phyloP scores from a whole-genome alignment of 2,888 invertebrate genomes.

The Barypeithes pellucidus region DNA sequence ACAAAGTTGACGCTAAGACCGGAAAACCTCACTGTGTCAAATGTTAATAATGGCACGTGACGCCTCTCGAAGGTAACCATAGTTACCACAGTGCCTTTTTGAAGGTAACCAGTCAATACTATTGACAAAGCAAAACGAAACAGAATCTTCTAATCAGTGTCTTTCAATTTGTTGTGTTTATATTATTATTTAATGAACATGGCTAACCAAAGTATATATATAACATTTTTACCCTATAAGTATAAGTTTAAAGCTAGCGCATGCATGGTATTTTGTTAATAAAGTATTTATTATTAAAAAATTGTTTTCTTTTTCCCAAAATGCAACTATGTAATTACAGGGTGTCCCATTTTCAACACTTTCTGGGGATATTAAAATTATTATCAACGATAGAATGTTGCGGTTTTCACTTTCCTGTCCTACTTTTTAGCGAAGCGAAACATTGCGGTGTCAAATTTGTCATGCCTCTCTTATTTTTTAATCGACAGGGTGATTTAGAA shows the following conservation, averaged over 20 bases:
- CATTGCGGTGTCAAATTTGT: too few species aligned
- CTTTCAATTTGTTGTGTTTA: slow-evolving; percentile 18
- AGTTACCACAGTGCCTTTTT: not conserved
- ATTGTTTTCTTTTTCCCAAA: not conserved
- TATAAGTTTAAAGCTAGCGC: slow-evolving; percentile 22
- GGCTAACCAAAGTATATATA: slow-evolving; percentile 12
- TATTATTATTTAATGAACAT: not conserved
- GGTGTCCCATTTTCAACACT: too few species aligned
- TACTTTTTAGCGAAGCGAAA: too few species aligned
- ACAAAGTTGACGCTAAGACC: slow-evolving; percentile 82
- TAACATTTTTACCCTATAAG: slow-evolving; percentile 12
- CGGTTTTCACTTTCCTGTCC: too few species aligned
- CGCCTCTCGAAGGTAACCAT: not conserved
- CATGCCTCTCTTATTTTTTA: too few species aligned
- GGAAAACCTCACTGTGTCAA: slow-evolving; percentile 83
- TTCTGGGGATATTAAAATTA: too few species aligned
- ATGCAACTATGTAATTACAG: too few species aligned
- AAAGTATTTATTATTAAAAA: slow-evolving; percentile 17
- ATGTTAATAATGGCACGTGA: slow-evolving; percentile 53
- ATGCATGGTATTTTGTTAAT: slow-evolving; percentile 23
- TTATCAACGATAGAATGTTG: too few species aligned
- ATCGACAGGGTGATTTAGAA: too few species aligned
- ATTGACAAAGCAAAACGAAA: not conserved
- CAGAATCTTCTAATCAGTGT: slow-evolving; percentile 25
- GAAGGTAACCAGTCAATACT: not conserved